Evolutionary conservation across 2,888 invertebrate genomes (phyloP), one percentile per base, ranked within the genome.

Genomic region (Tenthredo distinguenda): DNA sequence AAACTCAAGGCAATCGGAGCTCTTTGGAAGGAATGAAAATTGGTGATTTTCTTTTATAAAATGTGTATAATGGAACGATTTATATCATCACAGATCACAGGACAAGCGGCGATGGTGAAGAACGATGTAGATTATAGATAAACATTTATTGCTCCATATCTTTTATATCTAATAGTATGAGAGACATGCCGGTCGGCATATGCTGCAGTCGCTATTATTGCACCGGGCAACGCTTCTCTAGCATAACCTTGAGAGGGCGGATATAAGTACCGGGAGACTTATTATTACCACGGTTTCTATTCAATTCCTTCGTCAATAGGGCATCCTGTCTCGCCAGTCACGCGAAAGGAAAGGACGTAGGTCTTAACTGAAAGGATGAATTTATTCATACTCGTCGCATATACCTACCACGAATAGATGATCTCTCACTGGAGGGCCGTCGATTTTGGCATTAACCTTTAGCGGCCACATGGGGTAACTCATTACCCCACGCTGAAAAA

Each of bases 301-400:
- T 89, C 87, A 87, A 88, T 89, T 87, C 87, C 86, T 86, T 84
- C 85, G 74, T 88, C 90, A 90, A 89, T 87, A 87, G 87, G 65
- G 87, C 89, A 89, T 89, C 90, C 89, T 88, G 89, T 81, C 81
- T 81, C 40, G 58, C 21, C 81, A 37, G 85, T 58, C 81, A 81
- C 81, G 81, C 81, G 12, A 81, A 81, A 31, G 34, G 6, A 81
- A 81, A 31, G 34, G 50, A 55, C 31, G 55, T 31, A 55, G 74
- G 43, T 77, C 55, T 31, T 31, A 50, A 77, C 31, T 81, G 37
- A 26, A 62, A 62, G 21, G 79, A 58, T 62, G 21, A 81, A 81
- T 62, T 79, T 2, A 55, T 12, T 50, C 37, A 77, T 81, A n/a
- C 40, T 5, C 10, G 58, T 74, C 10, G 40, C 72, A 9, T 2